Evolutionary conservation across 2,888 invertebrate genomes (phyloP), one percentile per base, ranked within the genome.

Genomic region (Eristalis pertinax): DNA sequence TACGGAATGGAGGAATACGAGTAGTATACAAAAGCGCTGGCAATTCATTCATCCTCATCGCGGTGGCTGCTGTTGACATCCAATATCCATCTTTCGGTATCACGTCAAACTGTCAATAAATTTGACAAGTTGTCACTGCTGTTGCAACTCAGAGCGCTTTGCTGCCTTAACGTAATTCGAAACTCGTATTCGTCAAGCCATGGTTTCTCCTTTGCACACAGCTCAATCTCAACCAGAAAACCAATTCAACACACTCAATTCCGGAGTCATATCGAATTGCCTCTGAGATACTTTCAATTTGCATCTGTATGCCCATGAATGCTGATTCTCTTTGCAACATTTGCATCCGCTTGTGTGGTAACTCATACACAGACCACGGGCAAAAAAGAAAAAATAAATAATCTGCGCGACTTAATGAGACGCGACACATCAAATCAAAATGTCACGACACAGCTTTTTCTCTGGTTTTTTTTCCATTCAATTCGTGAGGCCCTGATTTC

Each of bases 71-170:
- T 68, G 76, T 24, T 64, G 86, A 79, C 85, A 87, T 78, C 24
- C 75, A 72, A 79, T 84, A 87, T 80, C 83, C 79, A 83, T 83
- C 65, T 58, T 58, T 63, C 41, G 75, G 75, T 76, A 76, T 83
- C 76, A 69, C 43, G 79, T 87, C 87, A 80, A 80, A 69, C 79
- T 87, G 83, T 84, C 87, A 87, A 80, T 84, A 73, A 79, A 76
- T 83, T 83, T 84, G 87, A 87, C 87, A 84, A 76, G 84, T 76
- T 83, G 83, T 87, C 87, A 87, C 78, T 87, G 86, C 86, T 68
- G 75, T 64, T 72, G 79, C 75, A 63, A 29, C 26, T 79, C 69
- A 75, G 35, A 64, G 62, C 68, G 67, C 62, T 32, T 26, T 64
- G 64, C 77, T 60, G 76, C 75, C 70, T 70, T 32, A 62, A 65